These are phyloP conservation scores for Venturia canescens DNA, from an alignment of 1,140 invertebrate species.

Conservation along the genomic window DNA sequence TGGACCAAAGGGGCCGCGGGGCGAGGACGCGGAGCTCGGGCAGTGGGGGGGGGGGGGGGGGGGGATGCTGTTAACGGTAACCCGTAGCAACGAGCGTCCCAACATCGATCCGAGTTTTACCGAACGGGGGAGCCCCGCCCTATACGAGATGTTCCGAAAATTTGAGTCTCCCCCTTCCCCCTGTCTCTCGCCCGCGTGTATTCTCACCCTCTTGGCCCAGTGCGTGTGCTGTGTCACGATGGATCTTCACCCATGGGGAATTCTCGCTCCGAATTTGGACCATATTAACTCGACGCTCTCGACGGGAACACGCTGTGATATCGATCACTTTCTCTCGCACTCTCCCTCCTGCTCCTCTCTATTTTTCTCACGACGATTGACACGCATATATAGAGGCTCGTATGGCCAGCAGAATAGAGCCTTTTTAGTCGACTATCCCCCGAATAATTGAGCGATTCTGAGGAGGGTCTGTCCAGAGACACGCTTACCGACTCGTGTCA, in stretches of 20 bases:
- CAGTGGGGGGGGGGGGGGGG: neutral
- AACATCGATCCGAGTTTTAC: conserved; percentile 77
- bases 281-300: conserved; percentile 29
- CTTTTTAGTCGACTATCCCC: neutral
- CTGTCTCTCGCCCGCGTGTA: neutral
- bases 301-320: conserved; percentile 32
- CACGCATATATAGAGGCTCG: neutral
- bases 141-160: conserved; percentile 67
- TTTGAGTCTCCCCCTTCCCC: conserved; percentile 57
- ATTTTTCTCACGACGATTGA: neutral
- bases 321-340: conserved; percentile 14
- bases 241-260: conserved; percentile 16
- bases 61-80: conserved; percentile 76
- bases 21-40: conserved; percentile 55
- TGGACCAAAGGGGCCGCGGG: conserved; percentile 39
- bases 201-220: neutral
- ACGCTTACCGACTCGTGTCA: neutral
- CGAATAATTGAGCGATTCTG: neutral
- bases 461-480: neutral
- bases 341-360: neutral
- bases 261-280: conserved; percentile 1
- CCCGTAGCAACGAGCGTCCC: conserved; percentile 75
- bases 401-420: neutral
- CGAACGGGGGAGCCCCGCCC: conserved; percentile 73
- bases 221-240: conserved; percentile 32